Percentiles rank a stretch among this genome's conserved stretches.
Conservation (phyloP, 2,797 vertebrate genomes). For the Propithecus perrieri region DNA sequence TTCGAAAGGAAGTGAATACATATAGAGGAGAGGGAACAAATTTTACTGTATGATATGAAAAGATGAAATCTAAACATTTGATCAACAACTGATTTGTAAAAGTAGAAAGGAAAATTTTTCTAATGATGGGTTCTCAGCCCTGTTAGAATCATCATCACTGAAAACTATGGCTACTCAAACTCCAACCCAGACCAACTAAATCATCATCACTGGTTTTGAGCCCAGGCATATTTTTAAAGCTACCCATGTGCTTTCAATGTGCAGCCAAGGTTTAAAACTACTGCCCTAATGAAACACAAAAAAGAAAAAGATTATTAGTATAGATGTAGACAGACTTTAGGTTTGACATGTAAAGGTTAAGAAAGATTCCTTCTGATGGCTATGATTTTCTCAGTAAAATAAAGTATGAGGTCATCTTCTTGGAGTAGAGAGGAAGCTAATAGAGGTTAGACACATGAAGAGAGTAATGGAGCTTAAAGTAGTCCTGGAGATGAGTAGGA, state of each 20-base stretch:
- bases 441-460: background rate
- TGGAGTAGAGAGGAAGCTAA: background rate
- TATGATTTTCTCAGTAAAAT: background rate
- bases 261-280: background rate
- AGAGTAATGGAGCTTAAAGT: background rate
- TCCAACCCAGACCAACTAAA: background rate
- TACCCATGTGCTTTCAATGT: background rate
- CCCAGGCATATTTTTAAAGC: background rate
- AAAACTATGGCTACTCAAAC: background rate
- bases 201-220: background rate
- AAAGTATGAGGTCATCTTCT: background rate
- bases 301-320: background rate
- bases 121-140: background rate
- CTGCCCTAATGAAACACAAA: background rate
- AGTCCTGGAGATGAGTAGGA: background rate
- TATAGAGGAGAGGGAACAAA: background rate
- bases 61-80: background rate
- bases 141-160: background rate
- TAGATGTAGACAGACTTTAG: background rate
- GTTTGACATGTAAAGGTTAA: background rate
- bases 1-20: background rate
- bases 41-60: background rate
- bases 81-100: background rate
- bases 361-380: background rate
- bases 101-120: background rate